Evolutionary conservation across 2,113 vertebrate genomes (phyloP), one percentile per base, ranked within the genome.

Genomic region (Cebus imitator): DNA sequence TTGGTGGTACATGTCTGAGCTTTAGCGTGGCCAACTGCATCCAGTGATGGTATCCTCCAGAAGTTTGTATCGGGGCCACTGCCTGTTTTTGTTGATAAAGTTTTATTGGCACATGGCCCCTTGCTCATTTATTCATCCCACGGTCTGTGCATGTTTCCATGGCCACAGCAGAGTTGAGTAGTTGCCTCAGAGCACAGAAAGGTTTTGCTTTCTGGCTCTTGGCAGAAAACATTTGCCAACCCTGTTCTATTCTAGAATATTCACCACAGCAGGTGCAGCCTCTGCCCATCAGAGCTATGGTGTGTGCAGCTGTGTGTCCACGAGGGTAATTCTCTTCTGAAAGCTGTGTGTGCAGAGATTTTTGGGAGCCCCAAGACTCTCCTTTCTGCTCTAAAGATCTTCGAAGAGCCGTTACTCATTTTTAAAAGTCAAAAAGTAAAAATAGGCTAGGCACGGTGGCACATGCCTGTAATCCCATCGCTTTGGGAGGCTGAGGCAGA

Each of bases 81-180:
- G 30, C 78, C 90, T n/a, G 30, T 20, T 45, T 10, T 43, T 45
- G 61, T 43, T 61, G 21, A 5, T 70, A 18, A 45, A 61, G 55
- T 40, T 43, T 81, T 43, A 68, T 11, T n/a, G 64, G 79, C 5
- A 11, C 23, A 20, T 5, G 6, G 58, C 25, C 76, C 21, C 16
- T 14, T 6, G 1, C 5, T 8, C 17, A 5, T 13, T n/a, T 43
- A 4, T 0, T 4, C 1, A 0, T 58, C 21, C 57, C 8, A 9
- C 0, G 8, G 8, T 58, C 8, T 58, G 57, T 58, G 21, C 1
- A 8, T 10, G 57, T 58, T 58, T 58, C 57, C 57, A 17, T 58
- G 57, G 57, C 57, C 57, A 37, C 10, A 18, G 45, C 45, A 40
- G n/a, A 16, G 35, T 18, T 2, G 5, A 52, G 76, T 8, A 0